phyloP scores from a whole-genome alignment of 2,888 invertebrate species.

The Synergus laeviventris region DNA sequence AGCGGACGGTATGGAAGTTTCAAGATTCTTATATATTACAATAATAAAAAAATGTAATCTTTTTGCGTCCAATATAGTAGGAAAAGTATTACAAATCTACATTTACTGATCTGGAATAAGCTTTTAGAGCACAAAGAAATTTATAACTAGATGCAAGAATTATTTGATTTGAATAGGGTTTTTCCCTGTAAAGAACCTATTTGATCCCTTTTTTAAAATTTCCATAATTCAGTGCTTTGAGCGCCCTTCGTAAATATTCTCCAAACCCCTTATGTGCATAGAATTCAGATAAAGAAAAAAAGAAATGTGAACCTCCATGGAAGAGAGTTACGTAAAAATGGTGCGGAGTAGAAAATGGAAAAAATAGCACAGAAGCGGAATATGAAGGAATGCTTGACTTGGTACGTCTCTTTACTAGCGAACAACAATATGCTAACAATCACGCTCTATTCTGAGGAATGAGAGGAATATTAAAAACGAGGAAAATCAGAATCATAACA shows the following conservation, averaged over 20 bases:
- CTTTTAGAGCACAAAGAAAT: not conserved
- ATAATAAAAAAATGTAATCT: not conserved
- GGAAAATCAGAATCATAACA: constrained; percentile 29
- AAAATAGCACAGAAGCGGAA: constrained; percentile 10
- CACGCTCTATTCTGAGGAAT: constrained; percentile 13
- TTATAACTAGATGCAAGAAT: not conserved
- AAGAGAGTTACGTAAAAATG: not conserved
- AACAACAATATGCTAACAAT: constrained; percentile 38
- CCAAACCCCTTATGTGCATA: not conserved
- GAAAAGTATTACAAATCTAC: not conserved
- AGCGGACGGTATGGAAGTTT: not conserved
- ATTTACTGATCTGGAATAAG: not conserved
- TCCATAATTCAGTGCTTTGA: not conserved
- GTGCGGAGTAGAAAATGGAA: not conserved
- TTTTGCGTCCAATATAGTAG: not conserved
- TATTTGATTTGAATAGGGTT: not conserved
- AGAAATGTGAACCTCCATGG: not conserved
- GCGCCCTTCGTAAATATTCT: not conserved
- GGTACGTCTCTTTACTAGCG: constrained; percentile 6
- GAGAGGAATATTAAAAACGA: constrained; percentile 34
- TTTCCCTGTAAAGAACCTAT: not conserved
- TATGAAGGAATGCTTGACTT: constrained; percentile 31
- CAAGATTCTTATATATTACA: not conserved
- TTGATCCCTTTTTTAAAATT: not conserved
- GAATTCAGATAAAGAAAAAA: not conserved